Conservation (phyloP, 2,113 vertebrate genomes). For the Paraplagusia blochii region DNA sequence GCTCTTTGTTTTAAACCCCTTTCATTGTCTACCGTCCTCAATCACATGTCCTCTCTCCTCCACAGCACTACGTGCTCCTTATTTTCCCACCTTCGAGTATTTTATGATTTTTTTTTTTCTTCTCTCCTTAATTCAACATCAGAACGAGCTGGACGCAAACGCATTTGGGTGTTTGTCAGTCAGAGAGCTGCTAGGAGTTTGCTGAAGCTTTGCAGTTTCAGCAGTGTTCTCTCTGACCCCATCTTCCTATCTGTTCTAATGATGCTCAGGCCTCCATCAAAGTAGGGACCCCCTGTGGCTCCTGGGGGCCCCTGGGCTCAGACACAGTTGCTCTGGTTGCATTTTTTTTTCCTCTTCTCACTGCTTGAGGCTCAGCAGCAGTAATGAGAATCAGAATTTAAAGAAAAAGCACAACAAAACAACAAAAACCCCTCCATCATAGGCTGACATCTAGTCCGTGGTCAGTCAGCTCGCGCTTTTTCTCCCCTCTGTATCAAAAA, state of each 20-base stretch:
- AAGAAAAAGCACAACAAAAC: conserved; percentile 65
- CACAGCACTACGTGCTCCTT: conserved; percentile 3
- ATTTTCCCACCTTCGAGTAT: conserved; percentile 11
- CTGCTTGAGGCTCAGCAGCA: conserved; percentile 59
- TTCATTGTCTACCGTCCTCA: conserved; percentile 20
- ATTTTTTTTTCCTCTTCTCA: conserved; percentile 41
- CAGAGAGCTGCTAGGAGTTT: conserved; percentile 49
- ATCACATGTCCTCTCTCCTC: neutral
- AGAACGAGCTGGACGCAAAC: conserved; percentile 31
- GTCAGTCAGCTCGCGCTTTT: conserved; percentile 62
- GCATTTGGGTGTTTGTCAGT: conserved; percentile 40
- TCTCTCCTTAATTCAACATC: conserved; percentile 15
- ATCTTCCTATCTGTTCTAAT: conserved; percentile 74
- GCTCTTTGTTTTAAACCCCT: conserved; percentile 26
- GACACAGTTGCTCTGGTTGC: conserved; percentile 58
- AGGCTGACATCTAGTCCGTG: conserved; percentile 65
- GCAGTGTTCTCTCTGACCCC: conserved; percentile 64
- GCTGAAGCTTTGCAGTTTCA: conserved; percentile 46
- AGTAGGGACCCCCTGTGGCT: conserved; percentile 71
- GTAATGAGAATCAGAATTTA: conserved; percentile 73
- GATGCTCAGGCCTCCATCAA: conserved; percentile 76
- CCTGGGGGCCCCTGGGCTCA: conserved; percentile 66
- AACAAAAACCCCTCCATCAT: conserved; percentile 61
- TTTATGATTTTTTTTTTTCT: conserved; percentile 19
- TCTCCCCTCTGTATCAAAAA: conserved; percentile 65